Base-by-base conservation (phyloP, 2,113 vertebrate species). In the Cyprinodon tularosa region DNA sequence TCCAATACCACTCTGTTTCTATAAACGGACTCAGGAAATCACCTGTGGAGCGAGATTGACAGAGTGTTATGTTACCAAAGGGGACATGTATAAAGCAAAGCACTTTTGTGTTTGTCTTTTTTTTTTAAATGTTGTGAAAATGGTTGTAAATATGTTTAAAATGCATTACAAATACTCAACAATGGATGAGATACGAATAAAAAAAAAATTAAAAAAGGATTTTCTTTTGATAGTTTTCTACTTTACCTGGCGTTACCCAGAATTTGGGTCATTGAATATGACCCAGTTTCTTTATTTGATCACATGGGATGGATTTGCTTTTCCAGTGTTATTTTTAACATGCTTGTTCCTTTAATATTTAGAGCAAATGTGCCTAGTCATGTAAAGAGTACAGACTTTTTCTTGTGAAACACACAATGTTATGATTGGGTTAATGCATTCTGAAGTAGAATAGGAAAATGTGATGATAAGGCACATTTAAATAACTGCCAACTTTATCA, bases 21-120 rank as follows among this genome's bases (percentile, higher is more conserved):
- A 42, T 68, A 75, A 85, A 74, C 77, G 74, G 59, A 71, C 60
- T n/a, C n/a, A 81, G 74, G 57, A 80, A 69, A 62, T 73, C 62
- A 66, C 69, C 66, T 81, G 74, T 62, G 62, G 60, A 70, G 76
- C 48, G 50, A 71, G 62, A 72, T 66, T 64, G 42, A 65, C 66
- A 38, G 70, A 79, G 57, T 64, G 64, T 36, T 71, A 62, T 47
- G 59, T 76, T 45, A 80, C 57, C 36, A 44, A 37, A 44, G 17
- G 53, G 42, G 13, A 75, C 57, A 53, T 42, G 14, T 59, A 78
- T 37, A 76, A 4, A 63, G 64, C 17, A 72, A 22, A 44, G 12
- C 10, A 64, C 53, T 64, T 67, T 17, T 65, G 22, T 39, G 29
- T 63, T 14, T 69, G 70, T 12, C 13, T 66, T 77, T 10, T 29